Evolutionary conservation across 2,113 vertebrate genomes (phyloP).

Genomic region (Holacanthus passer): DNA sequence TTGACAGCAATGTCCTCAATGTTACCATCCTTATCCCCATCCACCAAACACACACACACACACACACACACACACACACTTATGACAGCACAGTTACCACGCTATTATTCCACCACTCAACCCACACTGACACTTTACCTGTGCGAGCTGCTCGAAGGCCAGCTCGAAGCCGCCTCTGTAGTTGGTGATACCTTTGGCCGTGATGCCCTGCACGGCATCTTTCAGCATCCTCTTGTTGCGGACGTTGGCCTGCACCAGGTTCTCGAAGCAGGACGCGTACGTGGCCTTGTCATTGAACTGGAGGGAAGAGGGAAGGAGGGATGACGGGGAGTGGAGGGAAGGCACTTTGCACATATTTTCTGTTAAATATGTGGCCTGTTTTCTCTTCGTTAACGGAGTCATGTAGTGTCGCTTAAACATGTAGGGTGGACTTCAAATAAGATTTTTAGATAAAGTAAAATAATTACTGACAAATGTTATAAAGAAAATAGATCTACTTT

Average conservation of each 20-base stretch:
- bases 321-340: conserved; percentile 74
- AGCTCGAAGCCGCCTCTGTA: conserved; percentile 95
- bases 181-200: conserved; percentile 95
- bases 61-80: conserved; percentile 9
- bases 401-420: conserved; percentile 41
- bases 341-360: conserved; percentile 78
- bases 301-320: conserved; percentile 71
- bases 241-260: conserved; percentile 98
- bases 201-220: conserved; percentile 91
- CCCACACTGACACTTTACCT: conserved; percentile 65
- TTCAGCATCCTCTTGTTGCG: conserved; percentile 96
- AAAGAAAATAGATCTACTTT: conserved; percentile 9
- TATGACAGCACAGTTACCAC: background rate
- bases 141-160: conserved; percentile 92
- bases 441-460: background rate
- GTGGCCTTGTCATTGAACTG: conserved; percentile 95
- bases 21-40: background rate
- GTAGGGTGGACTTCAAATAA: background rate
- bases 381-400: conserved; percentile 45
- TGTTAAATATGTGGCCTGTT: conserved; percentile 75
- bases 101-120: conserved; percentile 68
- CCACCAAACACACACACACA: conserved; percentile 2
- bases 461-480: background rate
- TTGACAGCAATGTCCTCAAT: background rate
- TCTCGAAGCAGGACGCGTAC: conserved; percentile 91